Evolutionary conservation across 2,113 vertebrate genomes (phyloP).

Genomic region (Neodon shergylaensis): DNA sequence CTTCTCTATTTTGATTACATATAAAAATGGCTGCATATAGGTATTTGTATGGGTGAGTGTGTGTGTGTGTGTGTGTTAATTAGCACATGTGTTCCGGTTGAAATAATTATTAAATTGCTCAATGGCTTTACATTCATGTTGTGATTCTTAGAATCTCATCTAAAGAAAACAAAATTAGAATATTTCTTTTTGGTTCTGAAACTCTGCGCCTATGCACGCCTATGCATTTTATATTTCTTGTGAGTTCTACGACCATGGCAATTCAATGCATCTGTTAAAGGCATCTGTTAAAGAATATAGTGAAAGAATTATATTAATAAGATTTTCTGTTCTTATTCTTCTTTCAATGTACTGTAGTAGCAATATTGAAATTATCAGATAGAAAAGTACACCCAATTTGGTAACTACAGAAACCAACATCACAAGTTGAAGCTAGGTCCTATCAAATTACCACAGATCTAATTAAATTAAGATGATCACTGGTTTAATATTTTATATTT

Average conservation of each 20-base stretch:
- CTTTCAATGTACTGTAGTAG: background rate
- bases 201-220: background rate
- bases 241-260: background rate
- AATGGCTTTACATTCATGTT: background rate
- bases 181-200: background rate
- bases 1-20: background rate
- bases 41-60: background rate
- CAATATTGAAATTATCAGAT: slow-evolving; percentile 37
- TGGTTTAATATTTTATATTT: background rate
- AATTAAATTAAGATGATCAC: background rate
- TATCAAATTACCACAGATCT: background rate
- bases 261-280: background rate
- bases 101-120: background rate
- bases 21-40: background rate
- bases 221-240: background rate
- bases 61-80: background rate
- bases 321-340: background rate
- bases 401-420: background rate
- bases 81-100: background rate
- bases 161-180: slow-evolving; percentile 20
- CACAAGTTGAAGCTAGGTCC: background rate
- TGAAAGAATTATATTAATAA: background rate
- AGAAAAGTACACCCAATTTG: background rate
- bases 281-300: background rate
- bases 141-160: background rate